phyloP scores from a whole-genome alignment of 1,140 invertebrate genomes.

The Drosophila orena region DNA sequence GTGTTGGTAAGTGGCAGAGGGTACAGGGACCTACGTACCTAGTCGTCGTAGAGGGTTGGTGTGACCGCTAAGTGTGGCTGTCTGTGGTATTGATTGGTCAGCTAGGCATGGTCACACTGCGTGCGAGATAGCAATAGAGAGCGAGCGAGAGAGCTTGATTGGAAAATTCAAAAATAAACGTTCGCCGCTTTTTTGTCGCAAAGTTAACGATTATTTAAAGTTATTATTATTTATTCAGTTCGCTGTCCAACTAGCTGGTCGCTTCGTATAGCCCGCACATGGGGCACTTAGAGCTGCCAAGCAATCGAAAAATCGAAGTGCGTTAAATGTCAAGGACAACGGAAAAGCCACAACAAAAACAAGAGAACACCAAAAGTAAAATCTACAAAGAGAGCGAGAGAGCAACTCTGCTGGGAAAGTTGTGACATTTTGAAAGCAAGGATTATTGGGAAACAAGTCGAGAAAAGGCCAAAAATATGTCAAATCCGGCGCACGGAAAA shows the following conservation, averaged over 20 bases:
- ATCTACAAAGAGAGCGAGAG: not conserved
- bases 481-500: constrained; percentile 38
- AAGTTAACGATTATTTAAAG: constrained; percentile 1
- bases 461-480: constrained; percentile 18
- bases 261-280: not conserved
- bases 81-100: not conserved
- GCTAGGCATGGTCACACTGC: not conserved
- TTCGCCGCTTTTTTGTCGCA: not conserved
- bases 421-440: not conserved
- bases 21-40: too few relatives aligned
- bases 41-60: too few relatives aligned
- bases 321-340: constrained; percentile 74
- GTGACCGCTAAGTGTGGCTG: not conserved
- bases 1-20: not conserved
- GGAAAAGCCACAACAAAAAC: constrained; percentile 19
- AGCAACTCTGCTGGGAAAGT: constrained; percentile 6
- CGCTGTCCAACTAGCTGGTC: too few relatives aligned
- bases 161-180: constrained; percentile 2
- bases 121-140: not conserved
- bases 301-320: constrained; percentile 67
- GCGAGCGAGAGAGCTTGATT: not conserved
- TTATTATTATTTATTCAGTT: not conserved
- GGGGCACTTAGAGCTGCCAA: not conserved
- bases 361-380: constrained; percentile 11
- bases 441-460: not conserved